phyloP scores from a whole-genome alignment of 2,888 invertebrate genomes.

The Pogonocherus hispidulus region DNA sequence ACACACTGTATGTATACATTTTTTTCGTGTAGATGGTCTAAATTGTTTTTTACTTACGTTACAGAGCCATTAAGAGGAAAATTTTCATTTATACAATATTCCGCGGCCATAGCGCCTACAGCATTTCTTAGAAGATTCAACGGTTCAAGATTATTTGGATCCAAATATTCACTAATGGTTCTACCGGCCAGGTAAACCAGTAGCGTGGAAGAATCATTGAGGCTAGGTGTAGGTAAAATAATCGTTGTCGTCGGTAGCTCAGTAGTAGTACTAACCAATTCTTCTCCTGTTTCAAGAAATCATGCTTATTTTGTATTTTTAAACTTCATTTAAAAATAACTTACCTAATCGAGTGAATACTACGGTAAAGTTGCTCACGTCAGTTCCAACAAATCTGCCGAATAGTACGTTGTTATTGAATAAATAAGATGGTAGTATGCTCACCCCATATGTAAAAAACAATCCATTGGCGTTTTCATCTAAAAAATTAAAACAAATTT shows the following conservation, averaged over 20 bases:
- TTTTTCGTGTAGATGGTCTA: too few species aligned
- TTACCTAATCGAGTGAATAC: conserved; percentile 47
- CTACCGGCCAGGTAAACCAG: conserved; percentile 45
- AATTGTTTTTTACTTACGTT: conserved; percentile 52
- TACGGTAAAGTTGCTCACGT: conserved; percentile 39
- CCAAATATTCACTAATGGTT: conserved; percentile 32
- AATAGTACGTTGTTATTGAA: conserved; percentile 43
- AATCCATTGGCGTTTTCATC: conserved; percentile 35
- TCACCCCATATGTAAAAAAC: conserved; percentile 42
- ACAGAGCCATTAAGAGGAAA: conserved; percentile 45
- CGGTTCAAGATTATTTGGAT: background rate
- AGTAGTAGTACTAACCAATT: conserved; percentile 44
- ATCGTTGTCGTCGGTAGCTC: conserved; percentile 42
- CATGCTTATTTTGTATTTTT: background rate
- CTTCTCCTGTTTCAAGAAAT: conserved; percentile 44
- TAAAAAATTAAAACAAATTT: conserved; percentile 24
- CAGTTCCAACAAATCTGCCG: conserved; percentile 39
- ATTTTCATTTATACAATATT: conserved; percentile 46
- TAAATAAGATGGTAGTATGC: conserved; percentile 39
- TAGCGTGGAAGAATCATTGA: conserved; percentile 37
- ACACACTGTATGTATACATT: too few species aligned
- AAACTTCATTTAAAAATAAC: too few species aligned
- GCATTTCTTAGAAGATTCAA: conserved; percentile 29
- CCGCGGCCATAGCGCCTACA: conserved; percentile 47
- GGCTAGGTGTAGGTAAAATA: conserved; percentile 45